Base-by-base conservation (phyloP, 64 coral and sea anemone genomes). In the Pachyseris speciosa region DNA sequence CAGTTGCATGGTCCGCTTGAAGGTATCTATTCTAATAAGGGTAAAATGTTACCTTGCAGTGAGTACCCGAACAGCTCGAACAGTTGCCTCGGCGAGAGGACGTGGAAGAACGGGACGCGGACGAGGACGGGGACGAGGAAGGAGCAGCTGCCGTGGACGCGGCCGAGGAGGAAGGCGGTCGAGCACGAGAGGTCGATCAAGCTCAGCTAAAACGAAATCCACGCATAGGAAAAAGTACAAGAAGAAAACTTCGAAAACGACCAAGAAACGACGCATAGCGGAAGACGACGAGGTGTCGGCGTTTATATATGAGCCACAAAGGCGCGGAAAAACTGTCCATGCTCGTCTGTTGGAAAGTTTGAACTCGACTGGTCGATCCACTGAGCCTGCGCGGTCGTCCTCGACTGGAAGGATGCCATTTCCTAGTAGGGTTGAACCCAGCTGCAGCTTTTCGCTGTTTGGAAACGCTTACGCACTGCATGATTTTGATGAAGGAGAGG, bases 361-460 rank as follows among this genome's bases (percentile, higher is more conserved):
- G 32, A 94, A 67, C 24, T 65, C 86, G 6, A 41, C 85, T 33
- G 87, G 69, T 78, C 72, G 75, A 24, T 75, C 86, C 1, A 33
- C 37, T 66, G 92, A 94, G 49, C 40, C 44, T 6, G 74, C 72
- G 19, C 92, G 92, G 29, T 89, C 78, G 1, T 12, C 67, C 9
- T 86, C 83, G 24, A 72, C 80, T 8, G 91, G 84, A 29, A 94
- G 87, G 22, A 60, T 52, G 7, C 85, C 92, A 3, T 94, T 94
- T 90, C 78, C 92, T 12, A 94, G 78, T 48, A 90, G 86, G 65
- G 47, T 90, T 22, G 92, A 94, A 67, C 86, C 92, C 0, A 84
- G 85, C 6, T 80, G 45, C 7, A 89, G 85, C 20, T 94, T 94
- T 90, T 58, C 92, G 19, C 50, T 94, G 50, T 94, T 94, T 90